Evolutionary conservation across 2,113 vertebrate species (phyloP).

Genomic region (Lipotes vexillifer): DNA sequence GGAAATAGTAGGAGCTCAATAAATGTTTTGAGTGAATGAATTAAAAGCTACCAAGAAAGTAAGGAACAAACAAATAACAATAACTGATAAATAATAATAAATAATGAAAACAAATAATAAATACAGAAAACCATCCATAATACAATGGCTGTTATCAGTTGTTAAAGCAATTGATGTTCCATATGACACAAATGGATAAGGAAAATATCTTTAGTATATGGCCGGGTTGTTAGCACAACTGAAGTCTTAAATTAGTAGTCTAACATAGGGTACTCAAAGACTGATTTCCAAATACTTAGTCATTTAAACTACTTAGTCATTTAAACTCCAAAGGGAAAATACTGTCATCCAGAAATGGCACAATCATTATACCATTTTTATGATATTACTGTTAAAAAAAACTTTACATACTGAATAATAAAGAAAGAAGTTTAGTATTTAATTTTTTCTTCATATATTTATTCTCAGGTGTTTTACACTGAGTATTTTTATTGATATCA

Average conservation of each 20-base stretch:
- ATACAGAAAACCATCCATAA: slow-evolving; percentile 40
- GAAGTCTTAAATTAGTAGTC: slow-evolving; percentile 10
- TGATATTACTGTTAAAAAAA: neutral
- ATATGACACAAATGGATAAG: neutral
- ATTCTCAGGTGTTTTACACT: neutral
- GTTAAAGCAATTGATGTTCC: slow-evolving; percentile 23
- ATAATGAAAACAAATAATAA: neutral
- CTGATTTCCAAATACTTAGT: neutral
- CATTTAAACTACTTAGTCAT: neutral
- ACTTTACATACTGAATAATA: neutral
- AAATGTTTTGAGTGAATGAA: neutral
- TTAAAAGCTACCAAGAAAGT: neutral
- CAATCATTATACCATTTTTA: neutral
- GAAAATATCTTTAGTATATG: neutral
- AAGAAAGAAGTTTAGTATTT: neutral
- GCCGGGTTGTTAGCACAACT: neutral
- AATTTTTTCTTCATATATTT: neutral
- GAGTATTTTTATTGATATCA: neutral
- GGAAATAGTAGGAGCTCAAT: slow-evolving; percentile 24
- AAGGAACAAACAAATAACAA: neutral
- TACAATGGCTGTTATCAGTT: neutral
- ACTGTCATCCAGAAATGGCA: neutral
- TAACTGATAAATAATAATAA: neutral
- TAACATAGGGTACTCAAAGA: neutral
- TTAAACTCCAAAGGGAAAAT: neutral